Evolutionary conservation across 1,140 invertebrate genomes (phyloP), one percentile per base, ranked within the genome.

Genomic region (Drosophila ficusphila): DNA sequence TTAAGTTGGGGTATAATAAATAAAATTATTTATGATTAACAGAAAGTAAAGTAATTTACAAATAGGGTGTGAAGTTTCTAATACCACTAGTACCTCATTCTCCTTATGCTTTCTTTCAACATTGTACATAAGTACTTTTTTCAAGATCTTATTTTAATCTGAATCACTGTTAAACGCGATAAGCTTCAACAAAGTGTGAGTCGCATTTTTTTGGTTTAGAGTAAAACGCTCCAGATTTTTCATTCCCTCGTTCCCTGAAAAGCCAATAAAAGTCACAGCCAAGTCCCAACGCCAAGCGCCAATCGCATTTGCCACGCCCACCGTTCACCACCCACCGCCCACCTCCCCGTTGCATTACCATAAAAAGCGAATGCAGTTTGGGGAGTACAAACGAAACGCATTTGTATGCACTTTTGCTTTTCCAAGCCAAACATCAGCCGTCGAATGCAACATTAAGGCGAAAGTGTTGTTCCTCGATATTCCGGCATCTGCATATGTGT

Each of bases 361-460:
- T 72, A 72, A 73, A 73, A 73, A 54, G 68, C 41, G 56, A 73
- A 48, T 64, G 46, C 57, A 53, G 70, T 62, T 73, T 34, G 73
- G 73, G 81, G 53, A 67, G 39, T 62, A 56, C 78, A 82, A 74
- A 73, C 75, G 69, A 77, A 81, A 76, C 54, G 79, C 79, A 73
- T 86, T 85, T 83, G 61, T 70, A 65, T 83, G 79, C 70, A 79
- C 70, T 83, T 83, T 79, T 62, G 34, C 53, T 60, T 78, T 72
- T 58, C 19, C 56, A 14, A 67, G 39, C 62, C 64, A 60, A 79
- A 54, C 61, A 38, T 72, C 56, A 73, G 42, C n/a, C 47, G 34
- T 12, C 60, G 58, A 61, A 61, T 52, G 75, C 57, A 75, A 65
- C 79, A 86, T 85, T 86, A 72, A 61, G 71, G 70, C 53, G 53